Conservation (phyloP, 2,888 invertebrate genomes). For the Halictus ligatus region DNA sequence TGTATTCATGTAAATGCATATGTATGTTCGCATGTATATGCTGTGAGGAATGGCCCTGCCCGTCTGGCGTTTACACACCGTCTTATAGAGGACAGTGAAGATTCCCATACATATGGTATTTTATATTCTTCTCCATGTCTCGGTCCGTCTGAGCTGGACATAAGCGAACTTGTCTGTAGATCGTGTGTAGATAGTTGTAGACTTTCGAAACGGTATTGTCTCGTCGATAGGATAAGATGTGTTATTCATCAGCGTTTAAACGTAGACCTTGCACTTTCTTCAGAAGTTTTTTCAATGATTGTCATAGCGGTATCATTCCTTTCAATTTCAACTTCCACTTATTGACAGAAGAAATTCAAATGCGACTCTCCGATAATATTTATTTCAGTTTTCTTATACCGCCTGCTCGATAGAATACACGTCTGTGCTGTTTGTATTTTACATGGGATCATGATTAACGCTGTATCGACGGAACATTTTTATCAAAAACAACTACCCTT, state of each 20-base stretch:
- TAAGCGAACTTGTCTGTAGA: slow-evolving; percentile 17
- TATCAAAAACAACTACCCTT: background rate
- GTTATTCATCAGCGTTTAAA: slow-evolving; percentile 69
- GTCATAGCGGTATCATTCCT: slow-evolving; percentile 45
- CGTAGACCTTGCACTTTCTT: slow-evolving; percentile 41
- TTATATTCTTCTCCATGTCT: slow-evolving; percentile 63
- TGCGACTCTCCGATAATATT: slow-evolving; percentile 21
- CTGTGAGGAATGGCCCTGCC: background rate
- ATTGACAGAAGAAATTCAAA: slow-evolving; percentile 43
- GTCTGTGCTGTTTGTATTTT: background rate
- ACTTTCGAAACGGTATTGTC: slow-evolving; percentile 67
- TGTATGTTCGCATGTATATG: slow-evolving; percentile 21
- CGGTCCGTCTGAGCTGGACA: slow-evolving; percentile 55
- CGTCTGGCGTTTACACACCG: slow-evolving; percentile 25
- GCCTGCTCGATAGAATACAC: background rate
- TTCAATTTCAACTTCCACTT: slow-evolving; percentile 47
- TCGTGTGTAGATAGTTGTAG: slow-evolving; percentile 51
- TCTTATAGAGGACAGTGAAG: slow-evolving; percentile 28
- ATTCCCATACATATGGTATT: slow-evolving; percentile 61
- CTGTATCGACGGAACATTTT: background rate
- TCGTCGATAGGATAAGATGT: slow-evolving; percentile 67
- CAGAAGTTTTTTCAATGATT: slow-evolving; percentile 39
- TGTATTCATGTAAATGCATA: slow-evolving; percentile 36
- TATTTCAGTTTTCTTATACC: background rate
- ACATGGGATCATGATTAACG: background rate